Conservation (phyloP, 1,140 invertebrate genomes). For the Bombyx mandarina region DNA sequence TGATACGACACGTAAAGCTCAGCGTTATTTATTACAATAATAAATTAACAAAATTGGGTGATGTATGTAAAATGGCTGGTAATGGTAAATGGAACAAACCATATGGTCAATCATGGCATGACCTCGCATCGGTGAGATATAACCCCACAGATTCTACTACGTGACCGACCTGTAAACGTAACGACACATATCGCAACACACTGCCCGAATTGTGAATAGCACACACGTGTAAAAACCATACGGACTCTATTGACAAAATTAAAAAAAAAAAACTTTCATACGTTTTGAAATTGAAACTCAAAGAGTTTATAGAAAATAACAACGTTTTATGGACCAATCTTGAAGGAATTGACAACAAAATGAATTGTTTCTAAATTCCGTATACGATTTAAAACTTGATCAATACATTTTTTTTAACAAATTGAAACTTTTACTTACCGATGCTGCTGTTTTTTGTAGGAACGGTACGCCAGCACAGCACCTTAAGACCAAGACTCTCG, state of each 20-base stretch:
- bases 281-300: no score
- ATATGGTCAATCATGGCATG: constrained; percentile 59
- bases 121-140: constrained; percentile 36
- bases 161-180: constrained; percentile 61
- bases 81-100: constrained; percentile 59
- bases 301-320: no score
- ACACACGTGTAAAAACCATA: no score
- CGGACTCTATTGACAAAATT: no score
- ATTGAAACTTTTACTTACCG: constrained; percentile 67
- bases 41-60: not conserved
- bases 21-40: no score
- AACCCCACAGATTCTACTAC: constrained; percentile 37
- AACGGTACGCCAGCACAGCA: constrained; percentile 93
- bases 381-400: no score
- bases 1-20: no score
- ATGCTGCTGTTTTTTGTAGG: constrained; percentile 88
- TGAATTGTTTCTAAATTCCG: no score
- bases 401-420: no score
- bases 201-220: constrained; percentile 6
- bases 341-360: no score
- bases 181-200: constrained; percentile 48
- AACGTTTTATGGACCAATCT: no score
- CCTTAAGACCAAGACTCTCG: constrained; percentile 82
- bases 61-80: not conserved
- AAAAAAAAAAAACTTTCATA: no score